These are phyloP conservation scores for Geotrypetes seraphini DNA, from an alignment of 2,797 vertebrate species.

Conservation along the genomic window DNA sequence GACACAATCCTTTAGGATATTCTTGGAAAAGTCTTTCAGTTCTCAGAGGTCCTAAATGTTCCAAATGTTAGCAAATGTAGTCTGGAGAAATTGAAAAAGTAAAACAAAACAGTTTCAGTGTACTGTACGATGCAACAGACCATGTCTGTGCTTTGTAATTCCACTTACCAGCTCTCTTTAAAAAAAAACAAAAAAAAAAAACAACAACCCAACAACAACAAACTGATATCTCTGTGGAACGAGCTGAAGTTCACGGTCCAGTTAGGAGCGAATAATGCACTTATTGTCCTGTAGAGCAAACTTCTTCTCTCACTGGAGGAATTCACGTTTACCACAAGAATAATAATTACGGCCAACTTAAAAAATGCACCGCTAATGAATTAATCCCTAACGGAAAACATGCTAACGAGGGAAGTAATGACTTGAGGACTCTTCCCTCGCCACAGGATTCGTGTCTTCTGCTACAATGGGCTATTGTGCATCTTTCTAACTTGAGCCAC, in stretches of 20 bases:
- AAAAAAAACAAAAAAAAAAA: conserved; percentile 13
- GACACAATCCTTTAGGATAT: conserved; percentile 39
- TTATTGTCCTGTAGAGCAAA: conserved; percentile 77
- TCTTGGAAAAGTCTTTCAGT: conserved; percentile 54
- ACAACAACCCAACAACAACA: conserved; percentile 9
- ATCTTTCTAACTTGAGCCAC: conserved; percentile 52
- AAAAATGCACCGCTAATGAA: conserved; percentile 66
- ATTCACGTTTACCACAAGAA: conserved; percentile 63
- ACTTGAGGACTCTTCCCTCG: conserved; percentile 61
- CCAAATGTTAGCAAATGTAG: conserved; percentile 47
- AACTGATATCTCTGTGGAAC: conserved; percentile 68
- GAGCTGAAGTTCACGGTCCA: conserved; percentile 75
- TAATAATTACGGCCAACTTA: conserved; percentile 67
- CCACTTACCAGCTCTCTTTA: conserved; percentile 53
- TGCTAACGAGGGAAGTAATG: conserved; percentile 68
- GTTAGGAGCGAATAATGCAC: conserved; percentile 76
- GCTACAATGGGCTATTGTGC: conserved; percentile 83
- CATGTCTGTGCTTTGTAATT: conserved; percentile 57
- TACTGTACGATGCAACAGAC: conserved; percentile 50
- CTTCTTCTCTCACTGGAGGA: conserved; percentile 63
- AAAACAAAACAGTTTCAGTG: conserved; percentile 34
- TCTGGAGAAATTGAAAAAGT: conserved; percentile 21
- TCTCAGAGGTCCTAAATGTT: conserved; percentile 55
- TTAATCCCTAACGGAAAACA: conserved; percentile 71
- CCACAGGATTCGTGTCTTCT: conserved; percentile 59